Percentiles rank a stretch among this genome's conserved stretches.
Evolutionary conservation across 1,140 invertebrate species (phyloP).

Genomic region (Oryzaephilus surinamensis): DNA sequence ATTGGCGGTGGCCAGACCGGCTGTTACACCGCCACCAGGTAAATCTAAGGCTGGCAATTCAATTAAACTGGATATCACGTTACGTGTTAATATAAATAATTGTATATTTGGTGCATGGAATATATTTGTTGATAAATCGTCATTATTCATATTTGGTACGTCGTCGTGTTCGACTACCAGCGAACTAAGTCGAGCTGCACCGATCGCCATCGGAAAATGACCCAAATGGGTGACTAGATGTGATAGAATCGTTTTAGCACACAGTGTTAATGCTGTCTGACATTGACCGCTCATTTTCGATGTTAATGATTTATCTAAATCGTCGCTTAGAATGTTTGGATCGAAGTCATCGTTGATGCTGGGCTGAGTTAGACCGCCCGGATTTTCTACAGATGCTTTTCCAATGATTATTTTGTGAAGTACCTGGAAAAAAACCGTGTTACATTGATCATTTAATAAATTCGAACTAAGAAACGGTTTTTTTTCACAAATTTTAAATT

Average conservation of each 20-base stretch:
- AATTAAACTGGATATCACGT: slow-evolving; percentile 80
- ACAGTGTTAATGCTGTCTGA: slow-evolving; percentile 47
- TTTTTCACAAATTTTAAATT: slow-evolving; percentile 7
- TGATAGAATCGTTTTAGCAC: slow-evolving; percentile 59
- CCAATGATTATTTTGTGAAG: slow-evolving; percentile 39
- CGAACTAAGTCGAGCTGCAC: slow-evolving; percentile 71
- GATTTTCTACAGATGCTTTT: slow-evolving; percentile 29
- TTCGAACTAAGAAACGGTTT: too few relatives aligned
- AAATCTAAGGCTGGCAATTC: slow-evolving; percentile 80
- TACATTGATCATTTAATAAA: too few relatives aligned
- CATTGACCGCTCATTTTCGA: slow-evolving; percentile 39
- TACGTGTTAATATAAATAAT: slow-evolving; percentile 76
- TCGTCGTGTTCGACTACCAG: slow-evolving; percentile 89
- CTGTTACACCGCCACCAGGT: slow-evolving; percentile 74
- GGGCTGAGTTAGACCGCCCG: slow-evolving; percentile 27
- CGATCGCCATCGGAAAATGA: slow-evolving; percentile 83
- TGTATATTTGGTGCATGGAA: slow-evolving; percentile 82
- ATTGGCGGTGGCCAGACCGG: slow-evolving; percentile 51
- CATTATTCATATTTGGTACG: slow-evolving; percentile 57
- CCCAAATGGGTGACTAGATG: slow-evolving; percentile 80
- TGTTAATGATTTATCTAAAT: slow-evolving; percentile 40
- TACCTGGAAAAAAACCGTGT: slow-evolving; percentile 33
- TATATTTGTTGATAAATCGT: slow-evolving; percentile 67
- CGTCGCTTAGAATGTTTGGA: slow-evolving; percentile 57
- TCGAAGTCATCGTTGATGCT: slow-evolving; percentile 53